These are phyloP conservation scores for Bettongia penicillata DNA, from an alignment of 2,113 vertebrate species.

Conservation along the genomic window DNA sequence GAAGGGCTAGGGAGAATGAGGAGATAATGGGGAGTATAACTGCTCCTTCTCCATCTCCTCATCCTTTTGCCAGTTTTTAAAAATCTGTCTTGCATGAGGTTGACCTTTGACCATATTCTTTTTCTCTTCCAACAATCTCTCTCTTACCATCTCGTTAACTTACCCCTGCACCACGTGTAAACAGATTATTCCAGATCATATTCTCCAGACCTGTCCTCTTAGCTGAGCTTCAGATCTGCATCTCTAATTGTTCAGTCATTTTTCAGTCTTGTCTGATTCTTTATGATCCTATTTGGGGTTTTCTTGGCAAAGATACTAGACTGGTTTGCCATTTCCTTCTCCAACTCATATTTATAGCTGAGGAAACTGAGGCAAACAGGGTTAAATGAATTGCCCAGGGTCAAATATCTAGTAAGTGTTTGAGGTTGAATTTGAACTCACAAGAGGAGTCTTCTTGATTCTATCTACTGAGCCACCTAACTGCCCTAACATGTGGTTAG, in stretches of 20 bases:
- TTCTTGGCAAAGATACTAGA: too few species aligned
- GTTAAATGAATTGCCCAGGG: too few species aligned
- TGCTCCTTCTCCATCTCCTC: background rate
- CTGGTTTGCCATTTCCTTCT: too few species aligned
- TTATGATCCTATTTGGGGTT: too few species aligned
- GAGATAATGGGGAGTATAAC: background rate
- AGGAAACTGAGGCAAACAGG: too few species aligned
- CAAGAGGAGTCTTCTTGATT: too few species aligned
- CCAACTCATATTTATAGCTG: too few species aligned
- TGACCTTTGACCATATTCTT: too few species aligned
- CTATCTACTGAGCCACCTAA: too few species aligned
- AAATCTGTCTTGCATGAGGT: background rate
- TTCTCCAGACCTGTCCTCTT: background rate
- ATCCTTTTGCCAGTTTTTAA: background rate
- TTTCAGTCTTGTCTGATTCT: background rate
- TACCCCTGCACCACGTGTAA: background rate
- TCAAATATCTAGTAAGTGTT: too few species aligned
- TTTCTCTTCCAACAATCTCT: background rate
- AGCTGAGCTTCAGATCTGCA: background rate
- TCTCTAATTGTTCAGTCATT: background rate
- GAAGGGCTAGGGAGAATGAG: background rate
- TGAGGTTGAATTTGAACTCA: too few species aligned
- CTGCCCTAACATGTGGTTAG: too few species aligned
- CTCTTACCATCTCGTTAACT: background rate
- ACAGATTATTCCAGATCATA: background rate